Evolutionary conservation across 2,888 invertebrate species (phyloP).

Genomic region (Polymixis lichenea): DNA sequence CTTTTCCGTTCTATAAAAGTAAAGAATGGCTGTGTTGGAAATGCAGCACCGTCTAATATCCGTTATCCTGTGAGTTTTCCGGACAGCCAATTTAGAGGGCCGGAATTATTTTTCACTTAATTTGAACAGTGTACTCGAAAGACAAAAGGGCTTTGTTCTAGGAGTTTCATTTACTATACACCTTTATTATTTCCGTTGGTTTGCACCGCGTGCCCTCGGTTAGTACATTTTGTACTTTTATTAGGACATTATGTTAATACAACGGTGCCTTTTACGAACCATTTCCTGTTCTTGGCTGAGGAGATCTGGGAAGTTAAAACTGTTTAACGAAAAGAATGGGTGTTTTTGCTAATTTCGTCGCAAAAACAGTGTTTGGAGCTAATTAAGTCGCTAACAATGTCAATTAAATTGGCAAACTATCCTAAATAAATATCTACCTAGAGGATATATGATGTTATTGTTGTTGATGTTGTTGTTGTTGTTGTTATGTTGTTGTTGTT

Average conservation of each 20-base stretch:
- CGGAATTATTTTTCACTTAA: constrained; percentile 61
- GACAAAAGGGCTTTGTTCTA: constrained; percentile 40
- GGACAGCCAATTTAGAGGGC: constrained; percentile 45
- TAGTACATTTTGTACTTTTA: constrained; percentile 29
- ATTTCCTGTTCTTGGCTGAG: constrained; percentile 25
- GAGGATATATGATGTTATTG: neutral
- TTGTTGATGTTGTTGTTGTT: too few species aligned
- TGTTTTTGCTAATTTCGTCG: constrained; percentile 5
- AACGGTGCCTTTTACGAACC: constrained; percentile 23
- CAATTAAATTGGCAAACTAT: neutral
- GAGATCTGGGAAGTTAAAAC: neutral
- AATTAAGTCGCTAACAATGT: neutral
- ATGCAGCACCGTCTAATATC: constrained; percentile 31
- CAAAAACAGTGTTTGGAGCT: neutral
- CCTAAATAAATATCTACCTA: neutral
- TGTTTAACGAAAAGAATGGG: neutral
- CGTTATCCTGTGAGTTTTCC: constrained; percentile 33
- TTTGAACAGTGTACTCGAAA: constrained; percentile 49
- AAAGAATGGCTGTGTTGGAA: constrained; percentile 21
- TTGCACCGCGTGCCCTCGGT: constrained; percentile 10
- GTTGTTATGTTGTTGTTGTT: too few species aligned
- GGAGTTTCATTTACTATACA: constrained; percentile 47
- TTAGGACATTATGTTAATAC: constrained; percentile 49
- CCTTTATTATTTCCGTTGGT: constrained; percentile 39
- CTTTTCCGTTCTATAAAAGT: constrained; percentile 30